Percentiles rank a stretch among this genome's conserved stretches.
Conservation (phyloP, 2,113 vertebrate genomes). For the Colius striatus region DNA sequence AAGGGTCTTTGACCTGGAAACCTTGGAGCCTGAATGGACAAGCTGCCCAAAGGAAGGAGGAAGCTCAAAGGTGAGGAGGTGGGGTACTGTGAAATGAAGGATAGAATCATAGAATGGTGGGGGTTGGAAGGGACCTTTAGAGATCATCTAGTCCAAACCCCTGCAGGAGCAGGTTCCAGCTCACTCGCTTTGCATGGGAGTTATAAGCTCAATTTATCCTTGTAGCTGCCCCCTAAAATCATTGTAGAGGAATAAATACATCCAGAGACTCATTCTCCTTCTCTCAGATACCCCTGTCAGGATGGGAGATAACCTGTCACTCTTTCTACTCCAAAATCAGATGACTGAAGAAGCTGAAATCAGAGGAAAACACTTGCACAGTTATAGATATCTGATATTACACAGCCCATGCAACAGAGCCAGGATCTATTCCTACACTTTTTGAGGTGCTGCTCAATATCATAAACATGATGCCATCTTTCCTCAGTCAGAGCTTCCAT, state of each 20-base stretch:
- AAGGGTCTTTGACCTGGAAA: background rate
- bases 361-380: background rate
- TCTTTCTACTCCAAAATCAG: background rate
- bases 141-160: too few species aligned
- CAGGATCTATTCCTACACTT: background rate
- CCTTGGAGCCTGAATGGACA: background rate
- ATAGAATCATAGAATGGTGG: too few species aligned
- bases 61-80: background rate
- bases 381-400: background rate
- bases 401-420: fast-evolving
- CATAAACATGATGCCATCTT: background rate
- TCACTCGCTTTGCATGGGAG: background rate
- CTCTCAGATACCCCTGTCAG: background rate
- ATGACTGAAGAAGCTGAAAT: background rate
- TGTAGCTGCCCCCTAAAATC: background rate
- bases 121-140: too few species aligned
- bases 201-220: background rate
- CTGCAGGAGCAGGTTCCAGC: too few species aligned
- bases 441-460: background rate
- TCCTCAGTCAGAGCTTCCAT: background rate
- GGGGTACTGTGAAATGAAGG: background rate
- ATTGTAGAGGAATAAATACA: background rate
- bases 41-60: background rate
- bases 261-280: background rate
- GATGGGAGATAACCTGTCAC: fast-evolving